Conservation (phyloP, 2,797 vertebrate species). For the Kryptolebias ocellatus region DNA sequence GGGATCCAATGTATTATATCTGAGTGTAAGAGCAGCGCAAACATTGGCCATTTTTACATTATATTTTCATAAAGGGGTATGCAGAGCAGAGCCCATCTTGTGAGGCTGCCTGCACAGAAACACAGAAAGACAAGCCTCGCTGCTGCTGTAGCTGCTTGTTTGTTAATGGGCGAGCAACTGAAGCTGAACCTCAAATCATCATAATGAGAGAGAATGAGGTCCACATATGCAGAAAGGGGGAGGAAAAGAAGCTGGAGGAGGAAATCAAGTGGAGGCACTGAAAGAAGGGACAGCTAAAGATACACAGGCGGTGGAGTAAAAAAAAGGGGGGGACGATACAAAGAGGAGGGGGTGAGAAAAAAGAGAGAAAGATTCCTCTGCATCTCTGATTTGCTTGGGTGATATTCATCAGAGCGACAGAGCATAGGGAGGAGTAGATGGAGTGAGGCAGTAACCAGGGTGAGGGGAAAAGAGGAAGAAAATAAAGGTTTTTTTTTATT, state of each 20-base stretch:
- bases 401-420: slow-evolving; percentile 76
- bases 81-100: slow-evolving; percentile 72
- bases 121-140: slow-evolving; percentile 49
- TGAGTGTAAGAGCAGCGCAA: slow-evolving; percentile 23
- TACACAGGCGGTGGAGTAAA: slow-evolving; percentile 32
- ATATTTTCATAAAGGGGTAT: slow-evolving; percentile 52
- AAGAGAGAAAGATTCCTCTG: slow-evolving; percentile 63
- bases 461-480: slow-evolving; percentile 39
- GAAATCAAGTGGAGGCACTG: slow-evolving; percentile 34
- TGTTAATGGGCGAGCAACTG: slow-evolving; percentile 78
- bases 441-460: slow-evolving; percentile 46
- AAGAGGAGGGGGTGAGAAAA: slow-evolving; percentile 32
- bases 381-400: slow-evolving; percentile 74
- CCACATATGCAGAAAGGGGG: slow-evolving; percentile 54
- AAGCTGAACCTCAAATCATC: slow-evolving; percentile 78
- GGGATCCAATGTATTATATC: slow-evolving; percentile 31
- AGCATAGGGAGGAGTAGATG: slow-evolving; percentile 62
- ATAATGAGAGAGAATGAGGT: slow-evolving; percentile 78
- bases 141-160: slow-evolving; percentile 48
- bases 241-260: slow-evolving; percentile 49
- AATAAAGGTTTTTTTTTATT: slow-evolving; percentile 49
- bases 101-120: slow-evolving; percentile 56
- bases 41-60: slow-evolving; percentile 39
- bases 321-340: slow-evolving; percentile 30
- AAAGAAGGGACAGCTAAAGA: slow-evolving; percentile 23